Percentiles rank a stretch among this genome's conserved stretches.
phyloP scores from a whole-genome alignment of 2,113 vertebrate genomes.

The Patagioenas fasciata region DNA sequence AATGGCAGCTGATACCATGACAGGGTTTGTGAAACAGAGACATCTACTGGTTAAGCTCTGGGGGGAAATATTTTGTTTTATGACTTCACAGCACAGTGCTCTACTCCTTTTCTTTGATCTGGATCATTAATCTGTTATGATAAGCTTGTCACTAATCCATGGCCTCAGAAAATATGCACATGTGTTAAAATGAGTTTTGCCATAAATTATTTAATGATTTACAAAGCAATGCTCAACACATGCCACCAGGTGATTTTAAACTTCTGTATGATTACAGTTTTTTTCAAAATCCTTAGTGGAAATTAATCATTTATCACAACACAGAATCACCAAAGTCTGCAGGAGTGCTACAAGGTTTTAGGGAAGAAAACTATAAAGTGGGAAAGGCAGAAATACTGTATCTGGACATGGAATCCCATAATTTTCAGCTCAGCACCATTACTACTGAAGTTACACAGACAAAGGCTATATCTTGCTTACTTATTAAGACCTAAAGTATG shows the following conservation, averaged over 20 bases:
- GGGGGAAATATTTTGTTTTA: background rate
- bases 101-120: conserved; percentile 26
- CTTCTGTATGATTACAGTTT: background rate
- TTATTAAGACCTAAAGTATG: background rate
- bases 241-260: conserved; percentile 29
- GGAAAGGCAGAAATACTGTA: background rate
- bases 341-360: background rate
- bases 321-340: background rate
- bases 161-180: conserved; percentile 46
- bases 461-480: background rate
- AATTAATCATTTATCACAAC: conserved; percentile 37
- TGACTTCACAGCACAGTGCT: background rate
- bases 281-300: conserved; percentile 26
- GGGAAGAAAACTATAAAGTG: background rate
- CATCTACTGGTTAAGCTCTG: conserved; percentile 62
- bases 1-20: background rate
- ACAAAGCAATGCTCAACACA: background rate
- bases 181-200: conserved; percentile 29
- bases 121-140: conserved; percentile 51
- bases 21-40: conserved; percentile 66
- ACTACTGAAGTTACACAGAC: background rate
- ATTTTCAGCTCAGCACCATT: background rate
- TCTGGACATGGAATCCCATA: background rate
- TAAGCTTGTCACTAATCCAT: conserved; percentile 44
- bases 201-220: conserved; percentile 55